Evolutionary conservation across 2,888 invertebrate species (phyloP), one percentile per base, ranked within the genome.

Genomic region (Athetis lepigone): DNA sequence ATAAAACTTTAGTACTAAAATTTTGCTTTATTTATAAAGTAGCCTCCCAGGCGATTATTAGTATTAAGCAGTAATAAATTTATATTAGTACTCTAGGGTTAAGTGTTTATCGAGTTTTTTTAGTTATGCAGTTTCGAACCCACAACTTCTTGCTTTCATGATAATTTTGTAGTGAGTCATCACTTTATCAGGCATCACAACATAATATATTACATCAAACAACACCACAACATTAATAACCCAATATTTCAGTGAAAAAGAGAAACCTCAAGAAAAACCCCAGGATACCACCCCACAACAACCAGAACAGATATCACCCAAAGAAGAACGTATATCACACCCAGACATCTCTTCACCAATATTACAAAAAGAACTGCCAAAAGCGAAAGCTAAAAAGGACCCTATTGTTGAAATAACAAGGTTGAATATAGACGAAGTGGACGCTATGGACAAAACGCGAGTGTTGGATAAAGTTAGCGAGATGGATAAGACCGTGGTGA

Each of bases 401-500:
- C 39, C 75, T 50, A 36, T 68, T 13, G 72, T 74, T 43, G 50
- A 65, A n/a, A 36, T 56, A 2, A 71, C 67, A 59, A 63, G 42
- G 62, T 55, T 51, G 18, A 70, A 46, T 72, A 29, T 57, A 2
- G 77, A 82, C 37, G 68, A 68, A 5, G 33, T 54, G 0, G 77
- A 78, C 3, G 62, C 71, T 0, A 55, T 90, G 47, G 87, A 92
- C 11, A 85, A 88, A 37, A 90, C 91, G 0, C 79, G 77, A 25
- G 70, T 89, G 1, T 65, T 90, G 13, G 46, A 7, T 2, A 58
- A 56, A 9, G 23, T 6, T 0, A 29, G 49, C 4, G 84, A 85
- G 23, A 85, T 91, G 87, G 89, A 94, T 40, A 83, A 83, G n/a
- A 92, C 93, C 1, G 65, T 92, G 27, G 88, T 90, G 2, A 39